Evolutionary conservation across 2,797 vertebrate genomes (phyloP).

Genomic region (Erethizon dorsatum): DNA sequence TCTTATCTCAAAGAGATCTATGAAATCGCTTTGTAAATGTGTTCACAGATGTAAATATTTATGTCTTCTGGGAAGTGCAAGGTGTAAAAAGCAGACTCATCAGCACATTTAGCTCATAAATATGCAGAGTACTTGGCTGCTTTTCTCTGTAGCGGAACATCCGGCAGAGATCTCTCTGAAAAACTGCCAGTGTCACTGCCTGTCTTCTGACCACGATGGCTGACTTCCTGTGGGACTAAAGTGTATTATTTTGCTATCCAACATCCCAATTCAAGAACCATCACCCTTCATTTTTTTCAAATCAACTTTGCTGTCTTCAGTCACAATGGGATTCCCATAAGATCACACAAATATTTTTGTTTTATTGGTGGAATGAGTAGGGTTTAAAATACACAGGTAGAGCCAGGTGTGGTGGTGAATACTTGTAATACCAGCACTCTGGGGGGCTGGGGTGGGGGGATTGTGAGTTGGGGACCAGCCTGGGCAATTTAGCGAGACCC

Average conservation of each 20-base stretch:
- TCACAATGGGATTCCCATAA: background rate
- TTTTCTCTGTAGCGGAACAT: background rate
- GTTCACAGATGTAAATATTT: slow-evolving; percentile 72
- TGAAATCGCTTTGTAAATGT: slow-evolving; percentile 15
- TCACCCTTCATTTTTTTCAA: background rate
- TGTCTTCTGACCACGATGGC: background rate
- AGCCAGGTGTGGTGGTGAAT: background rate
- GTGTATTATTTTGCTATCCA: slow-evolving; percentile 5
- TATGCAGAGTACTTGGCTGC: background rate
- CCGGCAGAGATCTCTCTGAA: background rate
- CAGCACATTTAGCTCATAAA: slow-evolving; percentile 52
- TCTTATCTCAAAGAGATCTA: background rate
- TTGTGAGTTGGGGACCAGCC: background rate
- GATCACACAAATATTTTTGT: background rate
- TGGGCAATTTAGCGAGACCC: background rate
- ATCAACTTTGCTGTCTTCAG: background rate
- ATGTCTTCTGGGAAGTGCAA: slow-evolving; percentile 56
- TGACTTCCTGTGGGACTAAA: background rate
- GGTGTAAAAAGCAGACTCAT: slow-evolving; percentile 54
- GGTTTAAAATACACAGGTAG: background rate
- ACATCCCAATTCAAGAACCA: background rate
- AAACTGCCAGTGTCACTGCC: background rate
- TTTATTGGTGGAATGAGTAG: slow-evolving; percentile 3
- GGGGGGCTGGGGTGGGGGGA: background rate
- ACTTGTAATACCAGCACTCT: background rate